Conservation (phyloP, 2,797 vertebrate genomes). For the Oryzias dopingdopingensis region DNA sequence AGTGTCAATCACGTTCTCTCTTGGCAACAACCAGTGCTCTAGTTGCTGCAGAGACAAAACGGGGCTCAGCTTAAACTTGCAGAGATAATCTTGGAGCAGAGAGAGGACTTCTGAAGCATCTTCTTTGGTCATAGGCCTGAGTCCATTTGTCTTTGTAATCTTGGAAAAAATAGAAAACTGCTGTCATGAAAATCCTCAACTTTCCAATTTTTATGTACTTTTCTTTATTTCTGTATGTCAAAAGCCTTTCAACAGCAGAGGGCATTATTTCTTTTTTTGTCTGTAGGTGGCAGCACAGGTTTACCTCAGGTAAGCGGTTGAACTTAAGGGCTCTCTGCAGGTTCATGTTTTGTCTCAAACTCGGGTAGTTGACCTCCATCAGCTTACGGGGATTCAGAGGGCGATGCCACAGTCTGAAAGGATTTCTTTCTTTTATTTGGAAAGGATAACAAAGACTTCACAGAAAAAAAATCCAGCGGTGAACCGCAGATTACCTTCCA, state of each 20-base stretch:
- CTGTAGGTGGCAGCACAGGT: constrained; percentile 67
- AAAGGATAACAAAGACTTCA: background rate
- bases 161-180: constrained; percentile 38
- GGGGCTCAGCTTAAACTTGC: constrained; percentile 83
- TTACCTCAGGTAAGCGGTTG: constrained; percentile 88
- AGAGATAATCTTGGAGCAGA: constrained; percentile 80
- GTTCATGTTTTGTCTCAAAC: constrained; percentile 86
- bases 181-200: background rate
- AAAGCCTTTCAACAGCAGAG: too few relatives aligned
- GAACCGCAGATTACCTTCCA: background rate
- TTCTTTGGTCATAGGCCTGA: constrained; percentile 84
- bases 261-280: background rate
- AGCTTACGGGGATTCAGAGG: constrained; percentile 90
- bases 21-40: constrained; percentile 90
- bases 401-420: constrained; percentile 87
- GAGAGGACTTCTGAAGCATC: constrained; percentile 79
- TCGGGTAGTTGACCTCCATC: constrained; percentile 88
- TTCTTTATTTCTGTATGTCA: background rate
- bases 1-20: constrained; percentile 88
- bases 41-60: constrained; percentile 84
- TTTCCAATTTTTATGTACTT: background rate
- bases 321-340: constrained; percentile 89
- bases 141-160: constrained; percentile 82
- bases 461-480: background rate
- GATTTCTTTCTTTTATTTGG: constrained; percentile 15